Base-by-base conservation (phyloP, 1,140 invertebrate species). In the Drosophila micromelanica region DNA sequence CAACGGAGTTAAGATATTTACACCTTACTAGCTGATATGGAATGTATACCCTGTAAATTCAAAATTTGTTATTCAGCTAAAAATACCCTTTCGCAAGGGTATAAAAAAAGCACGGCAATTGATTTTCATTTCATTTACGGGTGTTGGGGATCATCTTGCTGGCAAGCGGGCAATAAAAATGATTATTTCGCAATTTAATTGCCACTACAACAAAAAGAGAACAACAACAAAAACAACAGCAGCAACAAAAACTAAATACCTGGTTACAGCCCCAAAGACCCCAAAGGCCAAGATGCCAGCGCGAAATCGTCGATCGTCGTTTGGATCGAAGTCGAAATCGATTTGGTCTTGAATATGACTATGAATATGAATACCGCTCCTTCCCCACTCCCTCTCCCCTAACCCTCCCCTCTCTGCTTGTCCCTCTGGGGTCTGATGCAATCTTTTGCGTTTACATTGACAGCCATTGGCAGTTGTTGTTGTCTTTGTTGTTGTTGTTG, bases 111-210 rank as follows among this genome's bases (percentile, higher is more conserved):
- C 48, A 9, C n/a, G 3, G 27, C 75, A 82, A 86, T 76, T 87
- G 78, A 82, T 87, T 87, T 87, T 69, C 76, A 79, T 89, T 89
- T 87, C 78, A 78, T 87, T 87, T 76, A 82, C 71, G 71, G 75
- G 71, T 63, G 48, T 54, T 49, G 42, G 9, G 62, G 63, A 57
- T 35, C 59, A 55, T 65, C 79, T 75, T 64, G 56, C 65, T 76
- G 81, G 67, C 70, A 17, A 8, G 61, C 37, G 30, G n/a, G 55
- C 70, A 76, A 78, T 87, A 87, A 86, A 87, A 81, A 82, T 89
- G 80, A 86, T 89, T 82, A 87, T 87, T 86, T 87, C 75, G 76
- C 82, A 81, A 86, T 87, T 86, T 87, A 86, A 87, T 86, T 86
- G 81, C 82, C 63, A 54, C 68, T n/a, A 30, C 46, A 52, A 40